Percentiles rank a stretch among this genome's conserved stretches.
These are phyloP conservation scores for Schizopygopsis malacanthus DNA, from an alignment of 2,797 vertebrate species.

Conservation along the genomic window DNA sequence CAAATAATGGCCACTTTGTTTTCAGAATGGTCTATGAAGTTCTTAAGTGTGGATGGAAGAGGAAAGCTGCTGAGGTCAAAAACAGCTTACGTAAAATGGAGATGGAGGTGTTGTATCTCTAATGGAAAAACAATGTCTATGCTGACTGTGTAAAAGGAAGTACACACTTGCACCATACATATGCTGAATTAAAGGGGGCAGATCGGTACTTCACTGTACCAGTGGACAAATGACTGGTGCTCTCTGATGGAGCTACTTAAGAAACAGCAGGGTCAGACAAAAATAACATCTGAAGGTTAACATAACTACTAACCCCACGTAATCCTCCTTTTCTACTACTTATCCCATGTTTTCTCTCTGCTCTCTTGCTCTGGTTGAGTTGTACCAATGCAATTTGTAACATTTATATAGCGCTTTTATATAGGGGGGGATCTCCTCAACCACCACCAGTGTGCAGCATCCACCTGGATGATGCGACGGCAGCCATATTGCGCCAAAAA, in stretches of 20 bases:
- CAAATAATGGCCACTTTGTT: constrained; percentile 17
- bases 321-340: not conserved
- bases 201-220: not conserved
- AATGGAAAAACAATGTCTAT: constrained; percentile 21
- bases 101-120: constrained; percentile 15
- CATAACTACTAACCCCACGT: not conserved
- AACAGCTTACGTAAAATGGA: constrained; percentile 3
- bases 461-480: too few species aligned
- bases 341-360: not conserved
- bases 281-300: not conserved
- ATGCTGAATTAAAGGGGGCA: not conserved
- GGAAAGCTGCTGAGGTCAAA: constrained; percentile 9
- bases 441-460: too few species aligned
- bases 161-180: constrained; percentile 10
- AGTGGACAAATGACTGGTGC: not conserved
- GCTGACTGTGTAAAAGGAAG: constrained; percentile 16
- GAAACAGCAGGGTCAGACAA: not conserved
- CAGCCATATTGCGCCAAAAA: too few species aligned
- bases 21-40: constrained; percentile 9
- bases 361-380: not conserved
- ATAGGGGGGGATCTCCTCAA: too few species aligned
- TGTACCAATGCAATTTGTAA: not conserved
- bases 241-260: not conserved
- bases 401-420: too few species aligned
- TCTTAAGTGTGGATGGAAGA: not conserved